A percentile compares a stretch with the other conserved stretches of the same genome.
phyloP scores from a whole-genome alignment of 2,113 vertebrate species.

The Corapipo altera region DNA sequence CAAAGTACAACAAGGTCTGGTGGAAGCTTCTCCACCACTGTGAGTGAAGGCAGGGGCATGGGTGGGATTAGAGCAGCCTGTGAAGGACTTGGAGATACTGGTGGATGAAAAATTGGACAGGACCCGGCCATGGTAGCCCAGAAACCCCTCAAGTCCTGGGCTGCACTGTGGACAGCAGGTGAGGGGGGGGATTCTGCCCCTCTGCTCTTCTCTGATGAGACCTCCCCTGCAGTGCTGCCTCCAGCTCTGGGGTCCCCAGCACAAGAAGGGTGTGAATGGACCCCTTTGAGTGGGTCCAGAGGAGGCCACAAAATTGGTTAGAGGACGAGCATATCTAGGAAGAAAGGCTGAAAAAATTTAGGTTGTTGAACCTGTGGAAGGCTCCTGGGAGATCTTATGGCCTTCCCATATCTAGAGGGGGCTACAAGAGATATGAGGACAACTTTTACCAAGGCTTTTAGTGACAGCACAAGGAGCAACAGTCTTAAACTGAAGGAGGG shows the following conservation, averaged over 20 bases:
- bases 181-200: not conserved
- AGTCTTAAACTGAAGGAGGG: not conserved
- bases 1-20: not conserved
- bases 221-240: not conserved
- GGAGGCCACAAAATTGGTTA: not conserved
- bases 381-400: not conserved
- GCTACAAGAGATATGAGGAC: not conserved
- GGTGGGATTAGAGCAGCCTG: not conserved
- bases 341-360: not conserved
- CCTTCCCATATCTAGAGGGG: not conserved
- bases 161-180: fast-evolving
- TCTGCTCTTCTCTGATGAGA: not conserved
- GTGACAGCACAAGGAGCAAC: not conserved
- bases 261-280: not conserved
- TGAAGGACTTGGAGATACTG: not conserved
- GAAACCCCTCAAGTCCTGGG: not conserved
- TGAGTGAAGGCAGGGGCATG: not conserved
- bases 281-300: fast-evolving
- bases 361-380: not conserved
- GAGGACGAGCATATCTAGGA: not conserved
- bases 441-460: not conserved
- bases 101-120: not conserved
- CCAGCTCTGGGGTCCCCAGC: not conserved
- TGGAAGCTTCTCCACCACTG: not conserved
- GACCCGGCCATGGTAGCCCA: fast-evolving